Evolutionary conservation across 2,888 invertebrate genomes (phyloP).

Genomic region (Ellobium chinense): DNA sequence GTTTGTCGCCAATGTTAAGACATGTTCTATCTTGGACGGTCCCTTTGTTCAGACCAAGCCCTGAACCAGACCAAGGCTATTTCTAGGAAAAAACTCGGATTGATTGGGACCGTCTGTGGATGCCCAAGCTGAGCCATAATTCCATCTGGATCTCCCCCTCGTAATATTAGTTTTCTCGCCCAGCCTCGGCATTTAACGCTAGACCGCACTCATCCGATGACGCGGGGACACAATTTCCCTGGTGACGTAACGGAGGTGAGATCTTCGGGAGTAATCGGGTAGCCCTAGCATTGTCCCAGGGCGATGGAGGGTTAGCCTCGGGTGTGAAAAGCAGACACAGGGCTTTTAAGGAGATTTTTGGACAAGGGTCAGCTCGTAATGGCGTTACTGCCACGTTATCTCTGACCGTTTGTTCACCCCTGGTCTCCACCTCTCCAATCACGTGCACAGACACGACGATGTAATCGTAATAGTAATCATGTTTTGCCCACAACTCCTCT

Average conservation of each 20-base stretch:
- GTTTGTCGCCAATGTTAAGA: neutral
- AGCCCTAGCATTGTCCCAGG: neutral
- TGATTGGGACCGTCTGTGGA: too few species aligned
- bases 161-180: constrained; percentile 34
- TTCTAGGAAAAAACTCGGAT: too few species aligned
- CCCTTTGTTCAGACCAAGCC: neutral
- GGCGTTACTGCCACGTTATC: neutral
- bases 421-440: too few species aligned
- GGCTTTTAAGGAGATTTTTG: neutral
- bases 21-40: too few species aligned
- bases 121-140: neutral
- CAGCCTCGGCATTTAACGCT: constrained; percentile 5
- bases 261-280: constrained; percentile 8
- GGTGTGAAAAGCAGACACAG: neutral
- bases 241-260: constrained; percentile 14
- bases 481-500: too few species aligned
- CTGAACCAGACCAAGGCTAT: too few species aligned
- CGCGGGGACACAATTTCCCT: constrained; percentile 12
- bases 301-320: neutral
- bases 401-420: constrained; percentile 12
- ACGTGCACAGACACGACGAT: too few species aligned
- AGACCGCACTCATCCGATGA: neutral
- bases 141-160: neutral
- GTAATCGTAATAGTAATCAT: too few species aligned
- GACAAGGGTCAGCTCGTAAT: neutral